phyloP scores from a whole-genome alignment of 2,888 invertebrate genomes.

The Salticus scenicus region DNA sequence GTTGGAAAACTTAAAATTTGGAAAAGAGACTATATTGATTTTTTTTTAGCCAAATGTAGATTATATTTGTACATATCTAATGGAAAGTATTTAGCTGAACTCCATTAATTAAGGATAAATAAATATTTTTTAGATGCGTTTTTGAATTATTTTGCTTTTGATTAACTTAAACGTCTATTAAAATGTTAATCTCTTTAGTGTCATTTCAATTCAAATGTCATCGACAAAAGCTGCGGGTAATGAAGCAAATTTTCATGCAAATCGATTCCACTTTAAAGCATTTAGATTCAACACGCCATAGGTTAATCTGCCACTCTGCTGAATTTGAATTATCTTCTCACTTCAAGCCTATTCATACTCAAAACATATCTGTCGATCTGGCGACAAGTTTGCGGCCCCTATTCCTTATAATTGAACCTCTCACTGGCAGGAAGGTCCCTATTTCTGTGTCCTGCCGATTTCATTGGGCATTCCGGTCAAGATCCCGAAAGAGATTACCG shows the following conservation, averaged over 20 bases:
- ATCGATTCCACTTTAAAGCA: background rate
- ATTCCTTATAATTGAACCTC: slow-evolving; percentile 5
- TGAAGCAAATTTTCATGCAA: background rate
- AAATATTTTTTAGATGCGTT: too few relatives aligned
- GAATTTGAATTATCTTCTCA: background rate
- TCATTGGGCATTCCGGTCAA: slow-evolving; percentile 68
- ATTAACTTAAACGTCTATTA: too few relatives aligned
- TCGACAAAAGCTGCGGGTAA: too few relatives aligned
- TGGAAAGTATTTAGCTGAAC: too few relatives aligned
- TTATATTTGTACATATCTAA: too few relatives aligned
- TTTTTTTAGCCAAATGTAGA: too few relatives aligned
- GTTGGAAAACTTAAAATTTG: too few relatives aligned
- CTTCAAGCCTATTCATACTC: background rate
- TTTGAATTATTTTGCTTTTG: too few relatives aligned
- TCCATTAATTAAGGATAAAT: too few relatives aligned
- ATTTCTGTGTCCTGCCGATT: slow-evolving; percentile 24
- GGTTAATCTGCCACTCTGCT: background rate
- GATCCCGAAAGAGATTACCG: slow-evolving; percentile 69
- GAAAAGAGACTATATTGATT: too few relatives aligned
- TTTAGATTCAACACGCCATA: background rate
- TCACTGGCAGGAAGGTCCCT: slow-evolving; percentile 27
- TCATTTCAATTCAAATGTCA: too few relatives aligned
- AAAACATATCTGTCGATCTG: background rate
- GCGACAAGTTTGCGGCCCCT: slow-evolving; percentile 1
- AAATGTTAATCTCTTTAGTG: too few relatives aligned